These are phyloP conservation scores for Chromobotia macracanthus DNA, from an alignment of 2,797 vertebrate genomes.

Conservation along the genomic window DNA sequence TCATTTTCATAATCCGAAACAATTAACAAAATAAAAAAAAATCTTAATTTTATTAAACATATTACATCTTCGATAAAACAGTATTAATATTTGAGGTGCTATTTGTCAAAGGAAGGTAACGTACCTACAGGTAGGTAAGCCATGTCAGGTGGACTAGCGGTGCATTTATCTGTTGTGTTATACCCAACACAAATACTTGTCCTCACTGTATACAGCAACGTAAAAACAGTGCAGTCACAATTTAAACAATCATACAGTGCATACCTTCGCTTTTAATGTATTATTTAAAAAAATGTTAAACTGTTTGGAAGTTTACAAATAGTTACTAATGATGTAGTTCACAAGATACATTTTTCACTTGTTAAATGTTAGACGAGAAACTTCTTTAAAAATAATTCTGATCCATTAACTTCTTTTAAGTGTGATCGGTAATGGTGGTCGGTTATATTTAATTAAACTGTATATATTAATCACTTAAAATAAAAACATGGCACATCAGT, in stretches of 20 bases:
- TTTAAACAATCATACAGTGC: slow-evolving; percentile 65
- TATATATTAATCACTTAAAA: not conserved
- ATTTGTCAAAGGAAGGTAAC: not conserved
- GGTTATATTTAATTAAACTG: not conserved
- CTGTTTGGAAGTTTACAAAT: not conserved
- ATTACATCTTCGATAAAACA: not conserved
- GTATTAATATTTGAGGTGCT: not conserved
- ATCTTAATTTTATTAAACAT: not conserved
- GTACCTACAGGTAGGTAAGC: slow-evolving; percentile 55
- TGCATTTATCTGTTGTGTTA: slow-evolving; percentile 64
- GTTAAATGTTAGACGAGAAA: not conserved
- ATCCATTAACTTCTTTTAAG: not conserved
- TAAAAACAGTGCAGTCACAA: not conserved
- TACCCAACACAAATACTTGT: slow-evolving; percentile 70
- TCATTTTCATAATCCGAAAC: not conserved
- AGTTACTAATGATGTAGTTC: not conserved
- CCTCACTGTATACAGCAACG: slow-evolving; percentile 32
- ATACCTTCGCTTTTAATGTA: not conserved
- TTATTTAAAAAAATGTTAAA: not conserved
- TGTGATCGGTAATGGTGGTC: not conserved
- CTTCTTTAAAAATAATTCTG: not conserved
- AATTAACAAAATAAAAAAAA: too few species aligned
- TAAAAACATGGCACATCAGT: too few species aligned
- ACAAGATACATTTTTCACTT: not conserved
- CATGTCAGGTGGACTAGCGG: slow-evolving; percentile 68